Base-by-base conservation (phyloP, 2,113 vertebrate species). In the Fregetta grallaria region DNA sequence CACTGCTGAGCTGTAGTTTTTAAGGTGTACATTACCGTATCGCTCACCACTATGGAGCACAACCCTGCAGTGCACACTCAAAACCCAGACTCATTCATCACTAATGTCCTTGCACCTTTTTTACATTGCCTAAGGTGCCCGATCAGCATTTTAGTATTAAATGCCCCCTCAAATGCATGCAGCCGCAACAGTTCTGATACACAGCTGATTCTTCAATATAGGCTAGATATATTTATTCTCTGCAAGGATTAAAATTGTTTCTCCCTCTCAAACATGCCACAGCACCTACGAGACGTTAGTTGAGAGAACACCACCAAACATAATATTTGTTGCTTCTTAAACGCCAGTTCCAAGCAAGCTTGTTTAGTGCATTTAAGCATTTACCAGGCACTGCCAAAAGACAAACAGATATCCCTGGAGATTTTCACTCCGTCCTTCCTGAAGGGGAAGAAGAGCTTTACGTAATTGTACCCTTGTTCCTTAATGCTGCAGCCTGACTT, bases 381-480 rank as follows among this genome's bases (percentile, higher is more conserved):
- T 86, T 74, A 47, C 61, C 70, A 79, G 30, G 53, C 74, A 47
- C 49, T 94, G 94, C 73, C 76, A 92, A 75, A 74, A 73, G 89
- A 79, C 81, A 95, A 85, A 72, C 73, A 92, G 26, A 45, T 17
- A 77, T 50, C 80, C 29, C 87, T 94, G 77, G 78, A 96, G 81
- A 92, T 79, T 76, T 85, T 95, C 38, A 88, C 44, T 73, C 63
- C 1, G 29, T 44, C 45, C 58, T 91, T 92, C 55, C 86, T 47
- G 36, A 92, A 95, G 78, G 29, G 29, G 34, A 78, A 77, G 81
- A 59, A 59, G 15, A 50, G 14, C 74, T 85, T 91, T 68, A 79
- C 0, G 3, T 66, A 82, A 89, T 50, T 42, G 70, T 44, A 50
- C 44, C 2, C 0, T 10, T 75, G 49, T 6, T 82, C 45, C 27